Base-by-base conservation (phyloP, 2,113 vertebrate species). In the Pavo muticus region DNA sequence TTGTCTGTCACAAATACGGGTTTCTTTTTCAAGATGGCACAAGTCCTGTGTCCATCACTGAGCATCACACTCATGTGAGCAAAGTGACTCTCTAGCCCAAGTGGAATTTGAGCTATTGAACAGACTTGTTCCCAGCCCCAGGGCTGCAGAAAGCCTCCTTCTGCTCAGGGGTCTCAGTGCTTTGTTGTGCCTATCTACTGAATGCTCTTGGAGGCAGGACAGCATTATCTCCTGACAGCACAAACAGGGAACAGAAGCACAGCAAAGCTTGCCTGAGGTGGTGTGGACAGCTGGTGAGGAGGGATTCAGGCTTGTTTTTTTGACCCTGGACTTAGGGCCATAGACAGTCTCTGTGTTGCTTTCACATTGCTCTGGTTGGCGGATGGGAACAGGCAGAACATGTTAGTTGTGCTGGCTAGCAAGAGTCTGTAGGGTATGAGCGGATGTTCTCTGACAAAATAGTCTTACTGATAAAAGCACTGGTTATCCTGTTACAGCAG, bases 41-140 rank as follows among this genome's bases (percentile, higher is more conserved):
- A 79, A 79, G 48, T 67, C 18, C 75, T 90, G 64, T 2, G 7
- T 8, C 42, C 32, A 2, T 27, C 21, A 9, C 64, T 71, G 76
- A 77, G n/a, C 48, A 63, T 86, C 50, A 24, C 67, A 60, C 42
- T 78, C 54, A 19, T 56, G 39, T 44, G 29, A 67, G 71, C 68
- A 32, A 12, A 57, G 68, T 24, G 67, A 13, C 30, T 83, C 37
- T 68, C 6, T 8, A 32, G 45, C 83, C 72, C 39, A 23, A 27
- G 10, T 0, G 0, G 50, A 72, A 57, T 30, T 42, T 74, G 57
- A 60, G 76, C 16, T 15, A 0, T 30, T 35, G 57, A 52, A 27
- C 47, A 32, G 35, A 50, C 68, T 86, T 29, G n/a, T 70, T 80
- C 59, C 27, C 59, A 64, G 60, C n/a, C 50, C 24, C 0, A 0